Evolutionary conservation across 92 coral and sea anemone species (phyloP).

Genomic region (Galaxea fascicularis): DNA sequence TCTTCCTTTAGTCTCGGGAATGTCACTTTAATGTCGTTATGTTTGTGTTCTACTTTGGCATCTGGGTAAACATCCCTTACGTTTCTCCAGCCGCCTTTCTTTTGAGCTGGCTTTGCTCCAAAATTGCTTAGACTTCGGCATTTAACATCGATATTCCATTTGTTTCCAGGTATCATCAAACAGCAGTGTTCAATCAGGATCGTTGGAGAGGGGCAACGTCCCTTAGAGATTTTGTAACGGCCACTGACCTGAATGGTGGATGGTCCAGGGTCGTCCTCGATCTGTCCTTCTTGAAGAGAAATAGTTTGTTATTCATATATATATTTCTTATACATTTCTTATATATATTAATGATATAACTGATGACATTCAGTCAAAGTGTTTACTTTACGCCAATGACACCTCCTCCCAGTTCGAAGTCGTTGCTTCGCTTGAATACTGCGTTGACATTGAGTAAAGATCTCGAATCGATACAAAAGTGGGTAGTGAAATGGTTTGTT

Average conservation of each 20-base stretch:
- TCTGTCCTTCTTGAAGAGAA: no score
- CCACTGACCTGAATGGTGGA: neutral
- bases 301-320: no score
- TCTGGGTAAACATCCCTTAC: slow-evolving; percentile 18
- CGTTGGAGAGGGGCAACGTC: neutral
- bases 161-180: slow-evolving; percentile 22
- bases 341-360: no score
- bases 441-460: no score
- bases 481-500: no score
- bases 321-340: no score
- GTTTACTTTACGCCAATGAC: no score
- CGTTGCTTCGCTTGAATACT: no score
- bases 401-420: no score
- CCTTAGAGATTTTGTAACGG: neutral
- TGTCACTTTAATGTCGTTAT: slow-evolving; percentile 16
- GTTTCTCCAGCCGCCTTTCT: neutral
- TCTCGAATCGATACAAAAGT: no score
- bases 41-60: slow-evolving; percentile 2
- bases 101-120: neutral
- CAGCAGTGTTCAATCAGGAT: slow-evolving; percentile 20
- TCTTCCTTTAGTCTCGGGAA: neutral
- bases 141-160: slow-evolving; percentile 3
- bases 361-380: no score
- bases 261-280: no score
- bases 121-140: neutral